Conservation (phyloP, 2,113 vertebrate species). For the Hassar affinis region DNA sequence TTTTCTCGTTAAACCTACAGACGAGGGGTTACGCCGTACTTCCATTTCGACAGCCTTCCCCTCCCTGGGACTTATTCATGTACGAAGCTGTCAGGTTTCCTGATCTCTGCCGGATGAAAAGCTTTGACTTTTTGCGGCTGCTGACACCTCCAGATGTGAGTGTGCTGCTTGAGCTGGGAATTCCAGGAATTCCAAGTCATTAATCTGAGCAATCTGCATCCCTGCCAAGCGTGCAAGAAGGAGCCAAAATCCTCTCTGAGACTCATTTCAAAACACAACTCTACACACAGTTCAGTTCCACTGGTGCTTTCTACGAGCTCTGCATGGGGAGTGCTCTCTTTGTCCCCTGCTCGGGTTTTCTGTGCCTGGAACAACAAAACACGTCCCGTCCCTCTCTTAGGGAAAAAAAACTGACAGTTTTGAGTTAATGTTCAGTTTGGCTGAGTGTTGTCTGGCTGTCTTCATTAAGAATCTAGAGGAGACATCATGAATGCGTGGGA, state of each 20-base stretch:
- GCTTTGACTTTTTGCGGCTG: not conserved
- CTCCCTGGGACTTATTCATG: constrained; percentile 54
- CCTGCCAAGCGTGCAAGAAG: constrained; percentile 63
- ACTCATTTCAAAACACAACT: constrained; percentile 60
- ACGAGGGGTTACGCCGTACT: constrained; percentile 61
- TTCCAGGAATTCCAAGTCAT: constrained; percentile 77
- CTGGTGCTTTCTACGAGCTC: not conserved
- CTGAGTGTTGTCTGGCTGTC: not conserved
- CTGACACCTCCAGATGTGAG: constrained; percentile 56
- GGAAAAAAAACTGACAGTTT: not conserved
- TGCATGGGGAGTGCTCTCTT: not conserved
- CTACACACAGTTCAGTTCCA: constrained; percentile 27
- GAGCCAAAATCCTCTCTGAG: constrained; percentile 53
- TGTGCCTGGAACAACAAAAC: constrained; percentile 20
- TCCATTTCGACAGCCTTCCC: constrained; percentile 59
- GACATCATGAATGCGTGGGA: constrained; percentile 7
- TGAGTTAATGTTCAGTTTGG: not conserved
- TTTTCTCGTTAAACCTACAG: constrained; percentile 62
- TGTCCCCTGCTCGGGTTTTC: constrained; percentile 10
- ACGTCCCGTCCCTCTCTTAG: not conserved
- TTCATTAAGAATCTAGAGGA: constrained; percentile 1
- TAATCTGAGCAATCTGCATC: constrained; percentile 73
- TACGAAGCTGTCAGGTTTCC: constrained; percentile 41
- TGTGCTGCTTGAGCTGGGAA: constrained; percentile 68
- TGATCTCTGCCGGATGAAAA: constrained; percentile 29